These are phyloP conservation scores for Betta splendens DNA, from an alignment of 2,797 vertebrate species.

Conservation along the genomic window DNA sequence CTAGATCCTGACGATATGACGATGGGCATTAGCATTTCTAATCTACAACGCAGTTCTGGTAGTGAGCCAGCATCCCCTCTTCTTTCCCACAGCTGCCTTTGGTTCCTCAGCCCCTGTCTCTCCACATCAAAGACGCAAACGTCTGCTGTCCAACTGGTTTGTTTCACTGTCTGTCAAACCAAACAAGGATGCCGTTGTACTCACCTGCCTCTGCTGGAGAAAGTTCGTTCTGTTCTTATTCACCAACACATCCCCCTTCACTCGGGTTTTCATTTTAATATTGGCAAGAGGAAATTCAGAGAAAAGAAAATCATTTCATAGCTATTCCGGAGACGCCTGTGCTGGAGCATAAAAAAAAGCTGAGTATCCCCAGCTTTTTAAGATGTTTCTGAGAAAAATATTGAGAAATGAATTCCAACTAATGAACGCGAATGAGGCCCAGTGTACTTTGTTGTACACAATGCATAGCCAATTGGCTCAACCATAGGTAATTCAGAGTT, in stretches of 20 bases:
- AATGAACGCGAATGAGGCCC: constrained; percentile 53
- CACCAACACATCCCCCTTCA: background rate
- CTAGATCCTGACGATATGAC: constrained; percentile 32
- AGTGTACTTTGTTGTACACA: constrained; percentile 53
- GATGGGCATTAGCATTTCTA: constrained; percentile 41
- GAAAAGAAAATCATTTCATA: constrained; percentile 30
- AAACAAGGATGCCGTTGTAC: constrained; percentile 39
- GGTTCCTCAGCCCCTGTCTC: constrained; percentile 35
- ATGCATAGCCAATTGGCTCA: constrained; percentile 64
- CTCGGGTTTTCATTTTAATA: background rate
- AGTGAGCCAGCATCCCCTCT: constrained; percentile 37
- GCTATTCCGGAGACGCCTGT: constrained; percentile 8
- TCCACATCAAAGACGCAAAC: constrained; percentile 50
- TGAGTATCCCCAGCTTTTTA: constrained; percentile 1
- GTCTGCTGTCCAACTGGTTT: constrained; percentile 64
- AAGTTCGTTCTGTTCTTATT: constrained; percentile 19
- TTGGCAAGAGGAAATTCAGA: constrained; percentile 4
- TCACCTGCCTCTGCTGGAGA: constrained; percentile 50
- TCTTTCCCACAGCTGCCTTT: constrained; percentile 23
- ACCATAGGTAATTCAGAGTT: constrained; percentile 73
- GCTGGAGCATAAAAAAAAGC: background rate
- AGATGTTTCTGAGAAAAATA: constrained; percentile 21
- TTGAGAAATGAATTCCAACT: constrained; percentile 46
- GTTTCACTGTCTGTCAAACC: constrained; percentile 65
- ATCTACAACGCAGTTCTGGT: constrained; percentile 47